Conservation (phyloP, 2,888 invertebrate genomes). For the Boloria euphrosyne region DNA sequence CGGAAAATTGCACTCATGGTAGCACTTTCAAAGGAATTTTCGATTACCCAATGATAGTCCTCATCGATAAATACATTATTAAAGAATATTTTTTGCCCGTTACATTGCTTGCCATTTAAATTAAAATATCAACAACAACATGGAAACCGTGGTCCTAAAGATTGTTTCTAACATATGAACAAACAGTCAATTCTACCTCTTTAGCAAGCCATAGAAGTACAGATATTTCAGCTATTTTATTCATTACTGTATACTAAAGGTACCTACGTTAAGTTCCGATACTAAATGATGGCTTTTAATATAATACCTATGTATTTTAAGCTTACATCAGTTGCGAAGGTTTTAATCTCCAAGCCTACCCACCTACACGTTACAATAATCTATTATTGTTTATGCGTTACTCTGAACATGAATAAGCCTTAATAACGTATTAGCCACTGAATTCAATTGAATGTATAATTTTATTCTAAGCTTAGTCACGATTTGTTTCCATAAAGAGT, state of each 20-base stretch:
- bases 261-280: conserved; percentile 13
- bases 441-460: conserved; percentile 59
- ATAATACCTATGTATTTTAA: conserved; percentile 31
- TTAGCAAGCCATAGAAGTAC: background rate
- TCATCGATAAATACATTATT: background rate
- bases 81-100: too few species aligned
- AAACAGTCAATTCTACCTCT: background rate
- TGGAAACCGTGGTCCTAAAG: too few species aligned
- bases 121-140: too few species aligned
- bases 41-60: conserved; percentile 2
- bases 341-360: conserved; percentile 39
- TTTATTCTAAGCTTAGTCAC: conserved; percentile 68
- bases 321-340: conserved; percentile 36
- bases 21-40: conserved; percentile 25
- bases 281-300: conserved; percentile 20
- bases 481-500: conserved; percentile 62
- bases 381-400: conserved; percentile 48
- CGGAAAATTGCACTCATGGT: conserved; percentile 25
- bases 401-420: conserved; percentile 56
- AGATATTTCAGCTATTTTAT: background rate
- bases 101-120: too few species aligned
- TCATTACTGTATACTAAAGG: background rate
- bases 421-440: conserved; percentile 64
- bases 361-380: conserved; percentile 44
- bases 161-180: background rate